These are phyloP conservation scores for Ennomos fuscantarius DNA, from an alignment of 2,888 invertebrate genomes.

Conservation along the genomic window DNA sequence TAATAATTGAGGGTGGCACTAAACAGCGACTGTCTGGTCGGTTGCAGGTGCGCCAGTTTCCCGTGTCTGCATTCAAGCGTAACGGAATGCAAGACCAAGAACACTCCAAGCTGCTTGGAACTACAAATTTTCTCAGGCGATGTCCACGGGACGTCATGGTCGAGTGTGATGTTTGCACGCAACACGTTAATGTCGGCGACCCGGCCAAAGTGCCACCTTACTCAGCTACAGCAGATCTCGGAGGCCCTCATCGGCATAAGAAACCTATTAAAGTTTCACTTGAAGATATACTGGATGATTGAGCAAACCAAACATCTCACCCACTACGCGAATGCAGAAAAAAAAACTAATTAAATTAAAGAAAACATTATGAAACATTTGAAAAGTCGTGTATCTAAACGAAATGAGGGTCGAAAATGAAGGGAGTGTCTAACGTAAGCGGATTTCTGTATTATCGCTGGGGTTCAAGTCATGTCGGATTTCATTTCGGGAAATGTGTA, in stretches of 20 bases:
- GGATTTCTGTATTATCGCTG: conserved; percentile 44
- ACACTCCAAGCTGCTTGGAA: conserved; percentile 68
- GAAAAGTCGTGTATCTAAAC: conserved; percentile 37
- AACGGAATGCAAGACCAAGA: conserved; percentile 81
- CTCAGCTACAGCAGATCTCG: conserved; percentile 41
- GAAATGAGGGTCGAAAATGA: conserved; percentile 43
- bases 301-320: conserved; percentile 33
- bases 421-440: conserved; percentile 49
- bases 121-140: conserved; percentile 69
- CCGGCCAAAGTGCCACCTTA: conserved; percentile 66
- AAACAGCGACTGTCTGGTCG: conserved; percentile 64
- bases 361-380: conserved; percentile 18
- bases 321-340: conserved; percentile 18
- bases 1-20: conserved; percentile 38
- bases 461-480: conserved; percentile 37
- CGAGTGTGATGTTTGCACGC: conserved; percentile 58
- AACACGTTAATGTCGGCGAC: conserved; percentile 57
- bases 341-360: conserved; percentile 1
- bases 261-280: conserved; percentile 67
- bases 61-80: conserved; percentile 76
- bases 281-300: conserved; percentile 66
- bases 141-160: conserved; percentile 68
- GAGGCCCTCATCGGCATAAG: conserved; percentile 53
- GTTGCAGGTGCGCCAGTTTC: conserved; percentile 76
- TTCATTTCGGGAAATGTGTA: conserved; percentile 37